Percentiles rank a stretch among this genome's conserved stretches.
phyloP scores from a whole-genome alignment of 2,888 invertebrate genomes.

The Bugulina stolonifera region DNA sequence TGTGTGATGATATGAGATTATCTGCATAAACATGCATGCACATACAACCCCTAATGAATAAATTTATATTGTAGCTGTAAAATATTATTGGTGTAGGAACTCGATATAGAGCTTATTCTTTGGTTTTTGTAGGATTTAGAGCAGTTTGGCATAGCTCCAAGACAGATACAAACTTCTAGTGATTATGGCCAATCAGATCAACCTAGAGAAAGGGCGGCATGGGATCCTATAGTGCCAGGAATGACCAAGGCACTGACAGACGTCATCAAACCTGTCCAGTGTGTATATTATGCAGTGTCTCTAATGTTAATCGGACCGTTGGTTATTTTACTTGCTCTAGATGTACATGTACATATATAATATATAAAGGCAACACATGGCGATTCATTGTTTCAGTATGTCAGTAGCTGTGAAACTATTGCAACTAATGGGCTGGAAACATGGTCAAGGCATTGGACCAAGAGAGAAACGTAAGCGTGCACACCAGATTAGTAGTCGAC shows the following conservation, averaged over 20 bases:
- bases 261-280: slow-evolving; percentile 60
- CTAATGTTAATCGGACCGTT: slow-evolving; percentile 64
- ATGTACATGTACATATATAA: no score
- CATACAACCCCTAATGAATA: no score
- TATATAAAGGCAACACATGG: no score
- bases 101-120: no score
- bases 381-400: neutral
- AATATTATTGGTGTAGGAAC: no score
- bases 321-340: no score
- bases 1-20: no score
- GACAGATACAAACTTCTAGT: slow-evolving; percentile 70
- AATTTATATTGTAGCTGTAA: no score
- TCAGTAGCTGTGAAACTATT: slow-evolving; percentile 69
- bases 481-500: neutral
- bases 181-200: slow-evolving; percentile 60
- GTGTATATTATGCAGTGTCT: no score
- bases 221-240: slow-evolving; percentile 28
- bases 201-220: slow-evolving; percentile 31
- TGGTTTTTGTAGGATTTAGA: slow-evolving; percentile 75
- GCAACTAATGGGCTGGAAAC: slow-evolving; percentile 85
- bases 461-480: slow-evolving; percentile 49
- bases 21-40: no score
- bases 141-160: slow-evolving; percentile 90
- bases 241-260: slow-evolving; percentile 44
- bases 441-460: slow-evolving; percentile 77